A percentile compares a stretch with the other conserved stretches of the same genome.
These are phyloP conservation scores for Siphonodentalium dalli DNA, from an alignment of 2,888 invertebrate genomes.

Conservation along the genomic window DNA sequence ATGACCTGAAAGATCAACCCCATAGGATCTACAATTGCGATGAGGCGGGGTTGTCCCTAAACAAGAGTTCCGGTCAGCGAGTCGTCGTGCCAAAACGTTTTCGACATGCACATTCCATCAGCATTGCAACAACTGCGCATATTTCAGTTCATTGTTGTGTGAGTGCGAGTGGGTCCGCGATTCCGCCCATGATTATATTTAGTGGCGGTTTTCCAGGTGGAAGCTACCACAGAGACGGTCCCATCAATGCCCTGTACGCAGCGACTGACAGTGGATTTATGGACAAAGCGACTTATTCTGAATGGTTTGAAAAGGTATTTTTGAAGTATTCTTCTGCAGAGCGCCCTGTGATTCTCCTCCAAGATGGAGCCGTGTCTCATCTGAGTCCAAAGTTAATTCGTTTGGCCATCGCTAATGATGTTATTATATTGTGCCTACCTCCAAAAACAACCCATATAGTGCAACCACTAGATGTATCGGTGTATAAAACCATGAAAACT, in stretches of 20 bases:
- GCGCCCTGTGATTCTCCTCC: conserved; percentile 11
- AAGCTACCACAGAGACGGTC: conserved; percentile 12
- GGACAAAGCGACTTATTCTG: conserved; percentile 16
- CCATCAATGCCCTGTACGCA: conserved; percentile 4
- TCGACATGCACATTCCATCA: conserved; percentile 12
- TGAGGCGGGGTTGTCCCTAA: conserved; percentile 16
- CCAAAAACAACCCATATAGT: too few relatives aligned
- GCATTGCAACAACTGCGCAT: conserved; percentile 16
- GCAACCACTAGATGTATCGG: too few relatives aligned
- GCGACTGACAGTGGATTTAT: conserved; percentile 13
- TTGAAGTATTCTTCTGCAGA: conserved; percentile 1
- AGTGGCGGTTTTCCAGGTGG: conserved; percentile 10
- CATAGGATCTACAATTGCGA: conserved; percentile 25
- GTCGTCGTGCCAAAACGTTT: conserved; percentile 13
- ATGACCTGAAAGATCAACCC: conserved; percentile 7
- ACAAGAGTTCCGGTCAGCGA: conserved; percentile 20
- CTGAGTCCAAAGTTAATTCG: conserved; percentile 9
- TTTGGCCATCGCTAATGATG: conserved; percentile 19
- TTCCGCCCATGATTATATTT: conserved; percentile 22
- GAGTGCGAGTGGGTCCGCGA: conserved; percentile 8
- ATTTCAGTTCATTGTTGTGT: conserved; percentile 23
- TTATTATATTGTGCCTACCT: conserved; percentile 19
- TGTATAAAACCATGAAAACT: too few relatives aligned
- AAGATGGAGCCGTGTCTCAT: conserved; percentile 22
- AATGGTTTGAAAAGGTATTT: conserved; percentile 22